Base-by-base conservation (phyloP, 1,140 invertebrate genomes). In the Euwallacea fornicatus region DNA sequence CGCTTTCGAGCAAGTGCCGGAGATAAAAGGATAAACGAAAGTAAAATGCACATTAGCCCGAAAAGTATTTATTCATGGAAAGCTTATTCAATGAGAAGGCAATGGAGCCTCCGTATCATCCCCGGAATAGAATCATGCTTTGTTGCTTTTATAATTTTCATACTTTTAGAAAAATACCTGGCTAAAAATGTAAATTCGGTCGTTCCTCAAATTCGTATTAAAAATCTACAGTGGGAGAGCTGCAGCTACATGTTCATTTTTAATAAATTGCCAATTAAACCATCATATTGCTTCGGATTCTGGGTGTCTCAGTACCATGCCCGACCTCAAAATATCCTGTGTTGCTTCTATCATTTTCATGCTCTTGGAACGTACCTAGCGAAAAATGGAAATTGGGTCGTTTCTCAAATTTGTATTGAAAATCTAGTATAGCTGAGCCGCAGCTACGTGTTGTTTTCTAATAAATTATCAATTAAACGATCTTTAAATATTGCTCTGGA, bases 1-100 rank as follows among this genome's bases (percentile, higher is more conserved):
- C 68, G 68, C 62, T 71, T 41, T 33, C 13, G 42, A 43, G n/a
- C 62, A 71, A 71, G 69, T 71, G 69, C 53, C 69, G 50, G 43
- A 71, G 69, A 71, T 65, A 71, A 71, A 71, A 59, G 69, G 61
- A 64, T 71, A 58, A 71, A 62, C 54, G 69, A 71, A 71, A 71
- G 62, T 71, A 65, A 65, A 70, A 71, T 65, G 53, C 61, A 71
- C 69, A 71, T 71, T 71, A 71, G 69, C 69, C 43, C 21, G 13
- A 50, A 69, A 65, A 65, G 62, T 64, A 58, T 13, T 66, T 71
- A 71, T 66, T 64, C 69, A 65, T 71, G 61, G n/a, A 64, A 65
- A 71, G 58, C 46, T 64, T 71, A 71, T 65, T 71, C 53, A 59
- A 71, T 71, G 54, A 59, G 56, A 61, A 61, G 44, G 53, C 42